phyloP scores from a whole-genome alignment of 2,797 vertebrate genomes.

The Megaceryle alcyon region DNA sequence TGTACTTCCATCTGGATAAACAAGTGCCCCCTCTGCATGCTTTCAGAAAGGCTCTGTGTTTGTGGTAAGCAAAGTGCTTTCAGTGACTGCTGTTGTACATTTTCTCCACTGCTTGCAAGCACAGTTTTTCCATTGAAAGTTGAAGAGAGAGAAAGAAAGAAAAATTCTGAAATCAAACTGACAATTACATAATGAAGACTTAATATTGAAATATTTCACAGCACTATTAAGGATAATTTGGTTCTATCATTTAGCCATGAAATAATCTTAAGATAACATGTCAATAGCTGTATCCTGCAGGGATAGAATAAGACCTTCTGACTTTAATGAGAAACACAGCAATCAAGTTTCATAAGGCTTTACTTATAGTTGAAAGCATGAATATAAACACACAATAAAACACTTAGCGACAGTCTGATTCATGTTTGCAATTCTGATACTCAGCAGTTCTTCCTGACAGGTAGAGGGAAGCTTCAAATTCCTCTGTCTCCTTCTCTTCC shows the following conservation, averaged over 20 bases:
- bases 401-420: neutral
- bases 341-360: neutral
- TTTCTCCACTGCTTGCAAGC: neutral
- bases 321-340: neutral
- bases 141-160: neutral
- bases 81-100: neutral
- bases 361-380: neutral
- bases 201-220: neutral
- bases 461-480: neutral
- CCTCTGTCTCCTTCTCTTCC: neutral
- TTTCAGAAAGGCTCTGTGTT: neutral
- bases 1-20: neutral
- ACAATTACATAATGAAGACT: neutral
- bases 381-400: neutral
- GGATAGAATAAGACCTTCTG: neutral
- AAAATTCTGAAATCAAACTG: neutral
- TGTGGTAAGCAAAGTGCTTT: conserved; percentile 6
- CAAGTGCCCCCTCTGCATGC: accelerated
- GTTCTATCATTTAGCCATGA: neutral
- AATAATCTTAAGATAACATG: conserved; percentile 28
- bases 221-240: neutral
- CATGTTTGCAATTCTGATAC: neutral
- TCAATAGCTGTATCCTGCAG: neutral
- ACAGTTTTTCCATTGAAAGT: neutral
- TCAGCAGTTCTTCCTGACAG: neutral